phyloP scores from a whole-genome alignment of 1,140 invertebrate species.

The Halyomorpha halys region DNA sequence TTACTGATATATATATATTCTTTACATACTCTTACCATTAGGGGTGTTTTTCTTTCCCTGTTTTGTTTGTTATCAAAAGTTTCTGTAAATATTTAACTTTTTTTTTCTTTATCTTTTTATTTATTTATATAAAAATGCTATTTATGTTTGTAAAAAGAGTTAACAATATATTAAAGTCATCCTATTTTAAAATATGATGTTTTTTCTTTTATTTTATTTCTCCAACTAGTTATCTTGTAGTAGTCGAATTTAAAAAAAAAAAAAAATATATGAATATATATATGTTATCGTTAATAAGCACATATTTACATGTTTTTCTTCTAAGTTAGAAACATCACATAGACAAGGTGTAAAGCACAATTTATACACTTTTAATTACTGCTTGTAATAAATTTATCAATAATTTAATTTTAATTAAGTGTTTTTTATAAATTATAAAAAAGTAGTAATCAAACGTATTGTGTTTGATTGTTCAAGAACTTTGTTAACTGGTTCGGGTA shows the following conservation, averaged over 20 bases:
- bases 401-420: neutral
- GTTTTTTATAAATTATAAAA: neutral
- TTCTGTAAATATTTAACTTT: neutral
- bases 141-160: neutral
- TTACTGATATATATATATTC: neutral
- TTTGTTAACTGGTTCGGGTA: neutral
- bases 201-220: too few species aligned
- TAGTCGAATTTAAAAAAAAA: too few species aligned
- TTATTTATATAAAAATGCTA: neutral
- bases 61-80: constrained; percentile 1
- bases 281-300: too few species aligned
- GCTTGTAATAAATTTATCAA: neutral
- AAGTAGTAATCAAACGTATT: neutral
- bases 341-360: too few species aligned
- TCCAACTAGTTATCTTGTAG: too few species aligned
- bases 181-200: too few species aligned
- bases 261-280: too few species aligned
- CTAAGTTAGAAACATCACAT: too few species aligned
- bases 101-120: neutral
- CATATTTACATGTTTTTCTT: too few species aligned
- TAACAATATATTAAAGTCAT: too few species aligned
- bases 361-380: neutral
- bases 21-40: neutral
- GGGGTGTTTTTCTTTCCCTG: neutral
- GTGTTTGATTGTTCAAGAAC: constrained; percentile 1